These are phyloP conservation scores for Steatornis caripensis DNA, from an alignment of 2,113 vertebrate genomes.

Conservation along the genomic window DNA sequence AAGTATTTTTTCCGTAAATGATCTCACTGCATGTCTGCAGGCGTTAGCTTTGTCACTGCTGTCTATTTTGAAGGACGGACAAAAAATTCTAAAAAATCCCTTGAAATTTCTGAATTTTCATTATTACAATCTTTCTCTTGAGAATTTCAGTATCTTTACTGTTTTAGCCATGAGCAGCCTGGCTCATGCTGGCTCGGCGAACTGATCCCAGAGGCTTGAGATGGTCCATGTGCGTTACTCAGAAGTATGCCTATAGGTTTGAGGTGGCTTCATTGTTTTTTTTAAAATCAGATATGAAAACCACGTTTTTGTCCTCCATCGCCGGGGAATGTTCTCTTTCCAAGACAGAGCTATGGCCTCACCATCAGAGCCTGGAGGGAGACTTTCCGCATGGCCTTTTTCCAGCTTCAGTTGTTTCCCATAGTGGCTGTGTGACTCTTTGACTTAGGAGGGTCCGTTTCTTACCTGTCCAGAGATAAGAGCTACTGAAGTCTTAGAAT, in stretches of 20 bases:
- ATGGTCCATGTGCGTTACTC: not conserved
- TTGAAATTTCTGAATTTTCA: not conserved
- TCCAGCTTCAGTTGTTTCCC: not conserved
- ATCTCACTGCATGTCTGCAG: not conserved
- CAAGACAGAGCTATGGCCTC: not conserved
- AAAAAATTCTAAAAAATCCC: not conserved
- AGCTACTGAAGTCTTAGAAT: not conserved
- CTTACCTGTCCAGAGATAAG: not conserved
- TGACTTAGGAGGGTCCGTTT: not conserved
- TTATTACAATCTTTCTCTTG: not conserved
- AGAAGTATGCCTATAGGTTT: not conserved
- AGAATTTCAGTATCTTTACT: not conserved
- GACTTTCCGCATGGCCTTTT: not conserved
- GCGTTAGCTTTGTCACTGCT: not conserved
- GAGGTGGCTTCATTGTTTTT: not conserved
- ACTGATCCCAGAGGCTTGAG: not conserved
- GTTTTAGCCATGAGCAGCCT: not conserved
- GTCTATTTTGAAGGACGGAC: not conserved
- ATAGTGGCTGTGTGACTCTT: not conserved
- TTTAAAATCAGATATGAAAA: too few species aligned
- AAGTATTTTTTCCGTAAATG: not conserved
- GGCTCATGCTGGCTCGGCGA: rapidly evolving
- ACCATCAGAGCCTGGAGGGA: too few species aligned
- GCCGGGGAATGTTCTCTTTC: not conserved
- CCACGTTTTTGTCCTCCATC: not conserved